Evolutionary conservation across 1,140 invertebrate genomes (phyloP).

Genomic region (Eumeta japonica): DNA sequence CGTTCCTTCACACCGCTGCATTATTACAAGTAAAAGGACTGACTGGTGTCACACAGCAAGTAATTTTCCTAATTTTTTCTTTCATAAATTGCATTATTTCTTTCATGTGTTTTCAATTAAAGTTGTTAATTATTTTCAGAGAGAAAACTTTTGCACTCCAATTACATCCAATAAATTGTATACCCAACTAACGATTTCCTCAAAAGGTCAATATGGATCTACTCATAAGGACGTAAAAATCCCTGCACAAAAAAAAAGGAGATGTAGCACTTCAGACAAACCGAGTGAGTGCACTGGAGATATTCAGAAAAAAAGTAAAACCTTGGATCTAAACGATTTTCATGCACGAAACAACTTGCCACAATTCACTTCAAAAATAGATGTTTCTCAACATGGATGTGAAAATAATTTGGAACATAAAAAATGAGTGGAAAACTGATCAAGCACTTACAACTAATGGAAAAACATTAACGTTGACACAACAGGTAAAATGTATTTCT

Average conservation of each 20-base stretch:
- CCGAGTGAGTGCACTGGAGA: conserved; percentile 35
- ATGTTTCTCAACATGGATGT: conserved; percentile 21
- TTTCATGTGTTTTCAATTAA: background rate
- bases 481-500: conserved; percentile 24
- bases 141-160: conserved; percentile 37
- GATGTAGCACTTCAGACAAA: conserved; percentile 48
- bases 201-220: conserved; percentile 29
- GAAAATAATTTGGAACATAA: conserved; percentile 42
- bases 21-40: conserved; percentile 72
- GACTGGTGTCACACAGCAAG: conserved; percentile 46
- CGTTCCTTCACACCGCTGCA: conserved; percentile 72
- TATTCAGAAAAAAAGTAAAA: conserved; percentile 33
- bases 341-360: conserved; percentile 33
- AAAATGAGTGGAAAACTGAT: conserved; percentile 30
- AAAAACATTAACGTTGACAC: conserved; percentile 21
- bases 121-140: conserved; percentile 26
- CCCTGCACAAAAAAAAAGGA: conserved; percentile 40
- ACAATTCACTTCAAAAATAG: conserved; percentile 21
- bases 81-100: background rate
- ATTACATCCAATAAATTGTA: conserved; percentile 46
- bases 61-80: conserved; percentile 9
- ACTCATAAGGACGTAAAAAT: conserved; percentile 36
- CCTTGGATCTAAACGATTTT: conserved; percentile 41
- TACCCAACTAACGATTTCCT: conserved; percentile 46
- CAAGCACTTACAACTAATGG: conserved; percentile 31